Conservation (phyloP, 2,797 vertebrate genomes). For the Fistularia tabacaria region DNA sequence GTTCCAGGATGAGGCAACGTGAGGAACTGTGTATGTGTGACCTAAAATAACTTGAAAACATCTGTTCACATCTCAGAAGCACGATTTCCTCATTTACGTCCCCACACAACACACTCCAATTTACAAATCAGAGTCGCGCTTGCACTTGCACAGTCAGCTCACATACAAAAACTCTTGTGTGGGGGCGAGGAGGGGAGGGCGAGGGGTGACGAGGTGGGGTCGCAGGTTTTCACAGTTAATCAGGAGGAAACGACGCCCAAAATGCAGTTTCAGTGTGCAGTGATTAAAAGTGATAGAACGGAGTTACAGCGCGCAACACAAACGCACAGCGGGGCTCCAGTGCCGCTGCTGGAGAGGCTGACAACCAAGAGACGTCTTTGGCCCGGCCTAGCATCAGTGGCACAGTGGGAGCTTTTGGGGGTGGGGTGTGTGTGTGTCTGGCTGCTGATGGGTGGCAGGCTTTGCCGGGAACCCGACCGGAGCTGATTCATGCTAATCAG, state of each 20-base stretch:
- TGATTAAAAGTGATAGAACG: conserved; percentile 15
- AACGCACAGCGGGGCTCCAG: conserved; percentile 28
- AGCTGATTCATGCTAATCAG: conserved; percentile 59
- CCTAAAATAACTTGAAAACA: no score
- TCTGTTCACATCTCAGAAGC: no score
- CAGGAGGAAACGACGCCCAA: conserved; percentile 3
- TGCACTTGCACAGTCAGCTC: no score
- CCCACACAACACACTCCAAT: no score
- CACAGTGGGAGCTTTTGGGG: conserved; percentile 15
- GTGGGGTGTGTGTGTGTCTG: conserved; percentile 12
- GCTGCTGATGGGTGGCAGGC: conserved; percentile 21
- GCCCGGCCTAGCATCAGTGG: conserved; percentile 35
- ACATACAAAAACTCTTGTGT: no score
- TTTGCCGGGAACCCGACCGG: conserved; percentile 30
- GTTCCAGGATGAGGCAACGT: no score
- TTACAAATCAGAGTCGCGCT: no score
- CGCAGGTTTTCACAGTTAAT: background rate
- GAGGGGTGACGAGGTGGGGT: no score
- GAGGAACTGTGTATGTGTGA: no score
- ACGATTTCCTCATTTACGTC: no score
- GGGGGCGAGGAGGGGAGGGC: no score
- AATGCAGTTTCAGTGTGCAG: background rate
- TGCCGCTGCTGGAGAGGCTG: conserved; percentile 30
- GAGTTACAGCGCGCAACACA: conserved; percentile 44
- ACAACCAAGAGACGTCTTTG: conserved; percentile 48